A percentile compares a stretch with the other conserved stretches of the same genome.
phyloP scores from a whole-genome alignment of 2,113 vertebrate species.

The Hylia prasina region DNA sequence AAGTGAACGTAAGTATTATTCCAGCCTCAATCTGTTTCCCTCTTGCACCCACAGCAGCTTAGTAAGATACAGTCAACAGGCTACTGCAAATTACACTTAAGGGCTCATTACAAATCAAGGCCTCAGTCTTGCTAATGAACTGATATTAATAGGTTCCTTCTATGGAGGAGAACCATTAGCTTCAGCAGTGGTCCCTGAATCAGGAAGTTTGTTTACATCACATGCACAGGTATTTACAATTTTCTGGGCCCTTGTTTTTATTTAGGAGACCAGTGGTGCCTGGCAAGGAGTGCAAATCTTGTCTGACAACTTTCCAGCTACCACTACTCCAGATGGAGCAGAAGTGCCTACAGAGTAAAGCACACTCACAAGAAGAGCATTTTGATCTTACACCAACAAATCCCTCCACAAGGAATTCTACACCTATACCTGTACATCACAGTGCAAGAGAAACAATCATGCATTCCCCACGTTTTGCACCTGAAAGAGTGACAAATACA shows the following conservation, averaged over 20 bases:
- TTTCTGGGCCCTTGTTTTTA: not conserved
- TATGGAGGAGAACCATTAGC: not conserved
- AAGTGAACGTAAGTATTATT: conserved; percentile 36
- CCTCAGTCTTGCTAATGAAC: not conserved
- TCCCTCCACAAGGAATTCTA: not conserved
- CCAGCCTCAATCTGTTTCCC: not conserved
- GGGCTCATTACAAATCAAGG: not conserved
- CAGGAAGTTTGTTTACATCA: not conserved
- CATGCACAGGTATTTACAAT: not conserved
- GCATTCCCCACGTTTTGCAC: accelerated
- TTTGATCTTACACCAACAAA: not conserved
- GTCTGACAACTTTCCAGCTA: not conserved
- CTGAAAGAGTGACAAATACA: not conserved
- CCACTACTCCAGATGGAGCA: not conserved
- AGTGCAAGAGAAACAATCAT: not conserved
- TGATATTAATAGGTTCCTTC: not conserved
- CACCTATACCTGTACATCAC: not conserved
- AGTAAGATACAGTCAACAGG: not conserved
- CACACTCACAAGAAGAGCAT: accelerated
- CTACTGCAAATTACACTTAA: not conserved
- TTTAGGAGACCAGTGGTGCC: not conserved
- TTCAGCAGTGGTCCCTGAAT: not conserved
- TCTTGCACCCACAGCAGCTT: not conserved
- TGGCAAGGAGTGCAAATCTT: not conserved
- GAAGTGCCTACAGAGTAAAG: not conserved